A percentile compares a stretch with the other conserved stretches of the same genome.
Conservation (phyloP, 1,140 invertebrate genomes). For the Penaeus indicus region DNA sequence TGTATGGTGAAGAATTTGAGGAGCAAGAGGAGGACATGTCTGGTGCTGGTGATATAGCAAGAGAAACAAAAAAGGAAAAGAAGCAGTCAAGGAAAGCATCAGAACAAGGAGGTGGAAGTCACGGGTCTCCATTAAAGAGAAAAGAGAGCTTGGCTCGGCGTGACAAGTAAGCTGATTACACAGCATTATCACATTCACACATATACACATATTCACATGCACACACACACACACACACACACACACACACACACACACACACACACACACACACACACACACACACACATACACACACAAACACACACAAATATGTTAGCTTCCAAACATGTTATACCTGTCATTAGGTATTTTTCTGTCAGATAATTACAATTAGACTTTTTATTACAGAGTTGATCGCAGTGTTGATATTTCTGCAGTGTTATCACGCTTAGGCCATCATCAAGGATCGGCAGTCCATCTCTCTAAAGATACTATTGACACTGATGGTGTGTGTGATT, state of each 20-base stretch:
- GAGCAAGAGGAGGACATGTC: constrained; percentile 50
- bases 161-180: constrained; percentile 38
- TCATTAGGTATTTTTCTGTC: constrained; percentile 52
- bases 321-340: not conserved
- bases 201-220: no score
- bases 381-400: constrained; percentile 52
- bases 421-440: constrained; percentile 65
- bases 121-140: constrained; percentile 55
- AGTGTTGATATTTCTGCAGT: constrained; percentile 64
- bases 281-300: not conserved
- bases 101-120: constrained; percentile 36
- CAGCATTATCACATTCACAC: not conserved
- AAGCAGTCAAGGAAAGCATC: constrained; percentile 53
- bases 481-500: constrained; percentile 53
- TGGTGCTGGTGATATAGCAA: not conserved
- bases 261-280: not conserved
- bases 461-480: constrained; percentile 68
- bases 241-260: no score
- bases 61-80: constrained; percentile 47
- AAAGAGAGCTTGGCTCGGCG: constrained; percentile 51
- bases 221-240: no score
- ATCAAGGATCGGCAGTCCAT: constrained; percentile 67
- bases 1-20: constrained; percentile 59
- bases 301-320: not conserved
- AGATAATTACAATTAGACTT: not conserved